Evolutionary conservation across 2,113 vertebrate species (phyloP).

Genomic region (Tonatia bakeri): DNA sequence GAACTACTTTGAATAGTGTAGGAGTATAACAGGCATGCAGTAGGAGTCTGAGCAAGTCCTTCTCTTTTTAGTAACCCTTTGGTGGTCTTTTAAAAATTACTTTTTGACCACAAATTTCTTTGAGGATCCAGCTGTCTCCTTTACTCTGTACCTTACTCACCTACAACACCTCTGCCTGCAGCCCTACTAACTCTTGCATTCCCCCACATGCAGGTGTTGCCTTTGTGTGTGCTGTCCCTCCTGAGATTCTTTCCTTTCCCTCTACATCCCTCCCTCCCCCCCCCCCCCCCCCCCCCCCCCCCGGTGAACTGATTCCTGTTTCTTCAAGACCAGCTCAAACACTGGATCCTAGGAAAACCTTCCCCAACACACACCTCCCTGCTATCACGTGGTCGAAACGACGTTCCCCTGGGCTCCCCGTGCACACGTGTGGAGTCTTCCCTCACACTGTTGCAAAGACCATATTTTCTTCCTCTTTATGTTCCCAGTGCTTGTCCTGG

Average conservation of each 20-base stretch:
- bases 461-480: not conserved
- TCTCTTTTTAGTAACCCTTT: not conserved
- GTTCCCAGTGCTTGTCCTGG: not conserved
- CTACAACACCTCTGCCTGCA: rapidly evolving
- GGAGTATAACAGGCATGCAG: not conserved
- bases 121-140: not conserved
- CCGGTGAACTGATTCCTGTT: not conserved
- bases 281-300: not conserved
- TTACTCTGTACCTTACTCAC: not conserved
- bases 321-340: not conserved
- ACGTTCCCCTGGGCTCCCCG: not conserved
- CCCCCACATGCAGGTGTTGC: not conserved
- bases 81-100: not conserved
- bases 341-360: not conserved
- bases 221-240: not conserved
- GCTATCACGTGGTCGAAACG: not conserved
- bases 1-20: not conserved
- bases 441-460: not conserved
- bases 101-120: not conserved
- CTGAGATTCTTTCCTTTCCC: not conserved
- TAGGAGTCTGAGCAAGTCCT: not conserved
- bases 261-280: not conserved
- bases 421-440: not conserved
- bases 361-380: not conserved
- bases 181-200: rapidly evolving